Conservation (phyloP, 2,888 invertebrate genomes). For the Microchrysa polita region DNA sequence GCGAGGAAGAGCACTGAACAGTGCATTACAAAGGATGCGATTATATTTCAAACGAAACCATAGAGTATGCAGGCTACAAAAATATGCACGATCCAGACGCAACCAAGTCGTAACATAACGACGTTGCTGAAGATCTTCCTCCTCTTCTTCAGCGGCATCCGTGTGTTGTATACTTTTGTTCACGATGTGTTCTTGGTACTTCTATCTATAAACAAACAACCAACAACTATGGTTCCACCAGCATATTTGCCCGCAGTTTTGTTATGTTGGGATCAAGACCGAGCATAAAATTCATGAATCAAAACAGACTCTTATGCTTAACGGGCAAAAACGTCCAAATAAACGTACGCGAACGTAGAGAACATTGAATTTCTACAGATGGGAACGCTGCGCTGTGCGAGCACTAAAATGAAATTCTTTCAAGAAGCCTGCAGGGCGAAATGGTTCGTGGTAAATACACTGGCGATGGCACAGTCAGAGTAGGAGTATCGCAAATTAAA, state of each 20-base stretch:
- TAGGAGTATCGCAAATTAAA: slow-evolving; percentile 37
- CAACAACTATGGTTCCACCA: slow-evolving; percentile 22
- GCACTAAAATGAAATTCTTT: slow-evolving; percentile 7
- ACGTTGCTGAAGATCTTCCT: not conserved
- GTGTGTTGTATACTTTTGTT: too few relatives aligned
- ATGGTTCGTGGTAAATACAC: not conserved
- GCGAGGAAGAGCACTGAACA: slow-evolving; percentile 4
- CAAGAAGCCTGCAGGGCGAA: not conserved
- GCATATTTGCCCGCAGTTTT: not conserved
- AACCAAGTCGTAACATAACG: not conserved
- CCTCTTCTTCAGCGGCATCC: too few relatives aligned
- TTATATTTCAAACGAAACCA: too few relatives aligned
- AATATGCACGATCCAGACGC: slow-evolving; percentile 27
- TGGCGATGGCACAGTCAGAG: too few relatives aligned
- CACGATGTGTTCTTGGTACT: slow-evolving; percentile 22
- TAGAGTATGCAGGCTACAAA: slow-evolving; percentile 8
- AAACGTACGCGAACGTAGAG: too few relatives aligned
- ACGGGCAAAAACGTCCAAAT: slow-evolving; percentile 21
- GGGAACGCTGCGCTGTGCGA: too few relatives aligned
- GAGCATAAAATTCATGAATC: slow-evolving; percentile 34
- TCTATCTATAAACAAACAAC: slow-evolving; percentile 19
- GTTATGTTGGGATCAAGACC: slow-evolving; percentile 14
- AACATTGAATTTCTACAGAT: not conserved
- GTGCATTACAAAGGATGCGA: slow-evolving; percentile 22
- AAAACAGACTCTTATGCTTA: slow-evolving; percentile 36